Evolutionary conservation across 2,888 invertebrate genomes (phyloP), one percentile per base, ranked within the genome.

Genomic region (Aromia moschata): DNA sequence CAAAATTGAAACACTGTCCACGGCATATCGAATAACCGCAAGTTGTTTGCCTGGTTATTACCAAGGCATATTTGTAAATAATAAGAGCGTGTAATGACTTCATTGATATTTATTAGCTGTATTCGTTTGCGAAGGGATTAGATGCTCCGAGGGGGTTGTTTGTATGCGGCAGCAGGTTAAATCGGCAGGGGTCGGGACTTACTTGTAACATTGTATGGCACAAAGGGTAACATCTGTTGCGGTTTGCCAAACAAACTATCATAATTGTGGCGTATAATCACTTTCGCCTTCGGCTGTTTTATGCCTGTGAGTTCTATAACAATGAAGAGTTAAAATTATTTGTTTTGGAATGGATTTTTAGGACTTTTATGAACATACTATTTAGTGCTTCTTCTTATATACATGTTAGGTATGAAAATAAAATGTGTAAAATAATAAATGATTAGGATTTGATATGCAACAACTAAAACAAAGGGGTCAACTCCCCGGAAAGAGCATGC

Each of bases 201-300:
- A 62, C 58, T 67, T 62, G 70, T 62, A 62, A 68, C 70, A 68
- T 69, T 69, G 70, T 70, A 54, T 58, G 38, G 58, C 37, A 69
- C 65, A 64, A 63, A 71, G 69, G 64, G 62, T 63, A 70, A 74
- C 74, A 74, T 74, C 74, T 73, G 74, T 67, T 72, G 72, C 56
- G 72, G 72, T 70, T 72, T 70, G 70, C 62, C 68, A 63, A 65
- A 63, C 66, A 69, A 70, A 69, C 66, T 62, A 62, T 61, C 59
- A 62, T 65, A 60, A 69, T 67, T 69, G 62, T 45, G 62, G 65
- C 57, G 59, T 58, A 59, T 58, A 58, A 60, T 64, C 58, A 65
- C 60, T 59, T 58, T 44, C n/a, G 58, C 62, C 65, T 56, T 52
- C 49, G 64, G 65, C 55, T 55, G 41, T 46, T 55, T 49, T 55